Evolutionary conservation across 2,797 vertebrate species (phyloP), one percentile per base, ranked within the genome.

Genomic region (Falco rusticolus): DNA sequence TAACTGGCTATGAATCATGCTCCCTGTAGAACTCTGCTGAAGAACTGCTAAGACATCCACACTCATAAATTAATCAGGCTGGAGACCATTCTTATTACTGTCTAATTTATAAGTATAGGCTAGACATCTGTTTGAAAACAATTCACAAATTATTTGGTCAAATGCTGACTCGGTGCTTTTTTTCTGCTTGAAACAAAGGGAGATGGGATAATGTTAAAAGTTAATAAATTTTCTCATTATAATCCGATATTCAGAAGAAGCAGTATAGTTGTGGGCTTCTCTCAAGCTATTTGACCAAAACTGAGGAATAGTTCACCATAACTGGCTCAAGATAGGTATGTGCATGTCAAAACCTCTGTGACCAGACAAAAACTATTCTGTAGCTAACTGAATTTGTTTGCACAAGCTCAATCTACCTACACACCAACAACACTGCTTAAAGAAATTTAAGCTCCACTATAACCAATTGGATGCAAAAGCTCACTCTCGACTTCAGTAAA

Each of bases 21-120:
- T 53, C 16, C 19, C 6, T 64, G 57, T 61, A 88, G 45, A 68
- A 90, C 25, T 31, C 20, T 77, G 9, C 28, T 78, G 75, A 91
- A 89, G 41, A 63, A 63, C 43, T 91, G 43, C 43, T 89, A 70
- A 77, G 50, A 43, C 37, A 85, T 48, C 4, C 48, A 75, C 34
- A 56, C 17, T 68, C 53, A 43, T 63, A 90, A 86, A 84, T 84
- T 92, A 86, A 75, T 81, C 53, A 86, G 20, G 13, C 34, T 78
- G 10, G 37, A 90, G n/a, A 87, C 22, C 26, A 47, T 84, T 92
- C 65, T 88, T 88, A 61, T 71, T 60, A 65, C 28, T 53, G 18
- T 45, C 84, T 88, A 84, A 70, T 81, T 88, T 86, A n/a, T 56
- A 88, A 87, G 5, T 5, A 5, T 53, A 86, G 45, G 12, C 19